Evolutionary conservation across 2,888 invertebrate genomes (phyloP), one percentile per base, ranked within the genome.

Genomic region (Syrphus vitripennis): DNA sequence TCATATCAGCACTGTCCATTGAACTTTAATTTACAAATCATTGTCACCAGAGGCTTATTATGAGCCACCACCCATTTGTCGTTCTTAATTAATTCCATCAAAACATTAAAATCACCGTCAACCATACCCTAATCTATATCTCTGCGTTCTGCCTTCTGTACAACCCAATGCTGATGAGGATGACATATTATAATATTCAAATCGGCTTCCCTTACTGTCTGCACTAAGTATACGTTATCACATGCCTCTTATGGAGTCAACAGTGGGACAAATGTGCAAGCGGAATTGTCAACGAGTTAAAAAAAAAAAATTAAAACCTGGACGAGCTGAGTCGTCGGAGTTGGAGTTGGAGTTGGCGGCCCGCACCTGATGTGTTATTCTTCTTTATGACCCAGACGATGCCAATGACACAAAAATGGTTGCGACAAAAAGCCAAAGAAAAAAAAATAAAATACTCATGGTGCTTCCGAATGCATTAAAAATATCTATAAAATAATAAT

Each of bases 361-460:
- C 40, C 42, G 70, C 83, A 84, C 75, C 80, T 79, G 79, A 79
- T 71, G 74, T 76, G 70, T 71, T 71, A 57, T 80, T 82, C 63
- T 48, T 57, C 75, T 84, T 80, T 84, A 80, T 71, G 83, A 76
- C 80, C 83, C 83, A 84, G 80, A 84, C 83, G 71, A 65, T 75
- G 65, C 50, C 67, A 65, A 48, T 29, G 59, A 74, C 37, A 63
- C 80, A 80, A 59, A 71, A 80, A 80, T 84, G 59, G 71, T 84
- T 76, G 80, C 71, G 71, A 80, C 80, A 55, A 29, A 83, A 50
- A 50, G 48, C n/a, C 45, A 55, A 63, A 65, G 63, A 74, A 70
- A 61, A 40, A 63, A 16, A 42, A 21, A 26, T 34, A 10, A 16
- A 55, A 3, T 16, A 48, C 59, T 65, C 40, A 29, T 19, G 45